Base-by-base conservation (phyloP, 2,888 invertebrate species). In the Callyntrura sp. region DNA sequence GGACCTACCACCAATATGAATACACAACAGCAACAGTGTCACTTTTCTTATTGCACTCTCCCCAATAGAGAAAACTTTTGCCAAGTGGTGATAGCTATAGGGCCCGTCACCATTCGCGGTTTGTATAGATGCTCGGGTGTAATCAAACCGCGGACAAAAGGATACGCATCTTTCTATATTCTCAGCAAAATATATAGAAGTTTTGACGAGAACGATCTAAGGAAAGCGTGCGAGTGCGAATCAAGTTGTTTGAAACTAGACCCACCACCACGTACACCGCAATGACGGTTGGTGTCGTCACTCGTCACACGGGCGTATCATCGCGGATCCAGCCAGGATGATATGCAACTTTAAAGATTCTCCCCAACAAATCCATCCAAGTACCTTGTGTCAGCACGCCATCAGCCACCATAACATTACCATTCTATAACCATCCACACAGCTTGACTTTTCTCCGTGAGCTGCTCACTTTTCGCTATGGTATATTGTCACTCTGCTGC, bases 271-370 rank as follows among this genome's bases (percentile, higher is more conserved):
- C n/a, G n/a, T n/a, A n/a, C n/a, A n/a, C n/a, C n/a, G n/a, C n/a
- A n/a, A n/a, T n/a, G n/a, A n/a, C 65, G 35, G 65, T 68, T 45
- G 20, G 73, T 73, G n/a, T n/a, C n/a, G n/a, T n/a, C n/a, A n/a
- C n/a, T n/a, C n/a, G n/a, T n/a, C 73, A n/a, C n/a, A 73, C 73
- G 51, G 45, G 57, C 60, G 12, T 62, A 68, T 68, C 83, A 83
- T 83, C 68, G 68, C 68, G 51, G 25, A 83, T 83, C 68, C 83
- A 83, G 62, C 12, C 20, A 82, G 62, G 68, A 83, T 43, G 20
- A 82, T 68, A 83, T 83, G 83, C 45, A 65, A 83, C 65, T 28
- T 83, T 83, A 25, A 25, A 68, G 20, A 51, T 48, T 83, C 68
- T 28, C 83, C n/a, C 20, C 43, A 57, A 48, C 17, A 73, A 79